Base-by-base conservation (phyloP, 1,140 invertebrate species). In the Drosophila yakuba region DNA sequence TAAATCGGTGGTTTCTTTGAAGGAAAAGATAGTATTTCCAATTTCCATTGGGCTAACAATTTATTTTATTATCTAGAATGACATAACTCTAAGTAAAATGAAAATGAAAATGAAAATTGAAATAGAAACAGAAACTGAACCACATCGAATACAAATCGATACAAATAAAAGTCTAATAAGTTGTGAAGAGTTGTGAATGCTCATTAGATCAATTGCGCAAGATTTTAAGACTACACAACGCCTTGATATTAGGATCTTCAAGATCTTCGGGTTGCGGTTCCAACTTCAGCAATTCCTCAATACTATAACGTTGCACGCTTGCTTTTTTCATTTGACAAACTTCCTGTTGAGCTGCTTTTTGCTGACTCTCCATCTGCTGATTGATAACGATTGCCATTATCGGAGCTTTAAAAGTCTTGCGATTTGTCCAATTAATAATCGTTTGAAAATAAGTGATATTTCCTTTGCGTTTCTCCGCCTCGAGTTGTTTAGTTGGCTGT, bases 251-350 rank as follows among this genome's bases (percentile, higher is more conserved):
- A 0, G 64, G 81, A n/a, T 63, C 62, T 12, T 71, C 28, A 2
- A 85, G 56, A 1, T 74, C 36, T 1, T 48, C 20, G 0, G 82
- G 68, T 8, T 85, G 63, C 1, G 81, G 82, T 50, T 85, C 82
- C 20, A 62, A 10, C 0, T 74, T 11, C 2, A 85, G 74, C 63
- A 85, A 58, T n/a, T 78, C 56, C 0, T 85, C 63, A 1, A 85
- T 71, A 11, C 15, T 54, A 38, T 85, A 85, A 14, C 81, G 81
- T 1, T 32, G 10, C 6, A 45, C 2, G n/a, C 7, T 44, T 8
- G n/a, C 59, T 5, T 11, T 5, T 1, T 14, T 28, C 3, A 50
- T 36, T 3, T 15, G 14, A 3, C 2, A 7, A 32, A 10, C 32
- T 10, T 32, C 3, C 32, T 10, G 32, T 7, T 32, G 23, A 25